These are phyloP conservation scores for Zaprionus bogoriensis DNA, from an alignment of 2,888 invertebrate species.

Conservation along the genomic window DNA sequence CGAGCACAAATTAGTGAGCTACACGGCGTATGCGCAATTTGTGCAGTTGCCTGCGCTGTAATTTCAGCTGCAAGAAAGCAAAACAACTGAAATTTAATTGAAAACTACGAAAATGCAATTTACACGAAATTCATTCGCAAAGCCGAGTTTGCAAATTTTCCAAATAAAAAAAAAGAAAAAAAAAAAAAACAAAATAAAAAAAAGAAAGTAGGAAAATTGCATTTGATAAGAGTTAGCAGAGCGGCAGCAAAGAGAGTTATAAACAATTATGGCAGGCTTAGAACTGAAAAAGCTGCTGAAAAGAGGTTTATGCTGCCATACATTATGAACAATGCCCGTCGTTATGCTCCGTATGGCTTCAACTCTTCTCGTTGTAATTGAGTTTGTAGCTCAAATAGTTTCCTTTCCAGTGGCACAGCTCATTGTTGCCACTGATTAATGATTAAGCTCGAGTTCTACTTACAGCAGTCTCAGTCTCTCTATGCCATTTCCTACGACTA, in stretches of 20 bases:
- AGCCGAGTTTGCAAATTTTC: background rate
- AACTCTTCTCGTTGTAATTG: background rate
- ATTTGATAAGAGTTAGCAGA: background rate
- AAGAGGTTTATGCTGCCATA: too few relatives aligned
- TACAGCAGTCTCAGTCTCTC: background rate
- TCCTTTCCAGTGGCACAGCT: too few relatives aligned
- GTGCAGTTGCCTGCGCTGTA: conserved; percentile 23
- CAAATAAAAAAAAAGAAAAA: background rate
- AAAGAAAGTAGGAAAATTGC: background rate
- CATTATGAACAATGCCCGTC: too few relatives aligned
- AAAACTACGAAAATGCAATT: background rate
- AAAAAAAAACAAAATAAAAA: background rate
- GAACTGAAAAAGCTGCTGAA: background rate
- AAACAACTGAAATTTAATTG: conserved; percentile 3
- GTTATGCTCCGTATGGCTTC: too few relatives aligned
- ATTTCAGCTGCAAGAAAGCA: conserved; percentile 16
- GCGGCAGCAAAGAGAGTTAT: background rate
- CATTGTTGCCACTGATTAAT: background rate
- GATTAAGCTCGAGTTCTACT: background rate
- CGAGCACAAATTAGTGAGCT: conserved; percentile 54
- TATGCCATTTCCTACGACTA: background rate
- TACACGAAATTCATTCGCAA: background rate
- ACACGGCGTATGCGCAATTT: conserved; percentile 47
- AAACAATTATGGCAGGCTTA: background rate
- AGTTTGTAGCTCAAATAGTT: too few relatives aligned